Conservation (phyloP, 2,888 invertebrate species). For the Panopea generosa region DNA sequence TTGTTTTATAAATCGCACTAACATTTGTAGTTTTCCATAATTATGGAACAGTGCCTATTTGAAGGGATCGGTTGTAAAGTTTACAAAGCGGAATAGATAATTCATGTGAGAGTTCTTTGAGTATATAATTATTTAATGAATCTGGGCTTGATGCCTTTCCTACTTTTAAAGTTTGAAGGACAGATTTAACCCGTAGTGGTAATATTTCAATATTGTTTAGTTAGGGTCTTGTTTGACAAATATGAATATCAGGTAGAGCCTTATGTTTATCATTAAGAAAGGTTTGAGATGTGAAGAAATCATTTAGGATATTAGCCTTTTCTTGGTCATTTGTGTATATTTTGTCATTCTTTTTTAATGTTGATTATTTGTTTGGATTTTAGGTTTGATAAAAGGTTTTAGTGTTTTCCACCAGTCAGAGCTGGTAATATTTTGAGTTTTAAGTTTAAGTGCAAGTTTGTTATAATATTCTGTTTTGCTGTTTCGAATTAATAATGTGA, state of each 20-base stretch:
- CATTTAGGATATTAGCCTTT: slow-evolving; percentile 5
- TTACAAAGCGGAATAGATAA: background rate
- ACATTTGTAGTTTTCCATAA: slow-evolving; percentile 13
- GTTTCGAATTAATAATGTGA: background rate
- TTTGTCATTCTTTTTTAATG: background rate
- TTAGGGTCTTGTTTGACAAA: too few relatives aligned
- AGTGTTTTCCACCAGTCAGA: slow-evolving; percentile 1
- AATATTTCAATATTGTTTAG: background rate
- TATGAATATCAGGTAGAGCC: too few relatives aligned
- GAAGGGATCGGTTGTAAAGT: slow-evolving; percentile 6
- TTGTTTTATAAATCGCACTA: slow-evolving; percentile 6
- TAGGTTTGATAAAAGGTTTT: background rate
- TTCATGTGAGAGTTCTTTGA: background rate
- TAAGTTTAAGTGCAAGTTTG: background rate
- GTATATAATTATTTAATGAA: slow-evolving; percentile 3
- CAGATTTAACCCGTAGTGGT: background rate
- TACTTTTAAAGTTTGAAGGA: background rate
- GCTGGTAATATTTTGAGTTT: background rate
- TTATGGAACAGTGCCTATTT: background rate
- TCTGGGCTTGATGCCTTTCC: slow-evolving; percentile 23
- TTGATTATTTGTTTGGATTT: background rate
- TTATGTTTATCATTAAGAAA: background rate
- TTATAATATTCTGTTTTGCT: background rate
- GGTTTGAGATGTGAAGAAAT: background rate
- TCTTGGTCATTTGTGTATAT: background rate